Evolutionary conservation across 2,888 invertebrate species (phyloP).

Genomic region (Prosapia bicincta): DNA sequence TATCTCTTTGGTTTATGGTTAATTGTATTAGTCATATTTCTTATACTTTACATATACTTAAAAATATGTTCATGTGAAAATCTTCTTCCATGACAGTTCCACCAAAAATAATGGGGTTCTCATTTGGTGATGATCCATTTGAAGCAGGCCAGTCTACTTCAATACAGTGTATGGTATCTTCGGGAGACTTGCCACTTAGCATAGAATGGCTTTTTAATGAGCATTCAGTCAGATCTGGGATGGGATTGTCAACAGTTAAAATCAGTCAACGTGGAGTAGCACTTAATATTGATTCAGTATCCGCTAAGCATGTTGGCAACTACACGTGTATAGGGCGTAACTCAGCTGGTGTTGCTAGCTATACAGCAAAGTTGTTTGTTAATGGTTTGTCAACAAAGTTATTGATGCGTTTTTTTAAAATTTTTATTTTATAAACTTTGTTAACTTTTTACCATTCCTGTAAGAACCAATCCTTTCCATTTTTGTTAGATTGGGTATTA

Average conservation of each 20-base stretch:
- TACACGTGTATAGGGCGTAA: slow-evolving; percentile 47
- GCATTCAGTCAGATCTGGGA: slow-evolving; percentile 39
- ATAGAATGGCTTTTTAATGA: slow-evolving; percentile 52
- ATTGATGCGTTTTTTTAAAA: neutral
- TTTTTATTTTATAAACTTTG: neutral
- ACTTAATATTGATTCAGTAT: slow-evolving; percentile 41
- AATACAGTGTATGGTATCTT: slow-evolving; percentile 42
- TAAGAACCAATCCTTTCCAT: too few species aligned
- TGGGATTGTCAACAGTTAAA: slow-evolving; percentile 54
- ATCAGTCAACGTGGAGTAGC: slow-evolving; percentile 57
- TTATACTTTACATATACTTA: too few species aligned
- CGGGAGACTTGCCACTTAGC: slow-evolving; percentile 48
- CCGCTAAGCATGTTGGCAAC: slow-evolving; percentile 43
- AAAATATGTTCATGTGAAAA: too few species aligned
- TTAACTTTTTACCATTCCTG: too few species aligned
- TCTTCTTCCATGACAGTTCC: slow-evolving; percentile 40
- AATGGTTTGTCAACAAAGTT: slow-evolving; percentile 33
- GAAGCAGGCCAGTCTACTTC: slow-evolving; percentile 44
- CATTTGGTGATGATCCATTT: slow-evolving; percentile 44
- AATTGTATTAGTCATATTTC: too few species aligned
- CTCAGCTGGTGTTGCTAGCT: slow-evolving; percentile 43
- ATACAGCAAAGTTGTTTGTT: slow-evolving; percentile 40
- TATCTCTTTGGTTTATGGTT: too few species aligned
- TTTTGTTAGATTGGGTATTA: too few species aligned
- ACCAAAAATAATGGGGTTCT: slow-evolving; percentile 46